Base-by-base conservation (phyloP, 2,113 vertebrate genomes). In the Nanorana parkeri region DNA sequence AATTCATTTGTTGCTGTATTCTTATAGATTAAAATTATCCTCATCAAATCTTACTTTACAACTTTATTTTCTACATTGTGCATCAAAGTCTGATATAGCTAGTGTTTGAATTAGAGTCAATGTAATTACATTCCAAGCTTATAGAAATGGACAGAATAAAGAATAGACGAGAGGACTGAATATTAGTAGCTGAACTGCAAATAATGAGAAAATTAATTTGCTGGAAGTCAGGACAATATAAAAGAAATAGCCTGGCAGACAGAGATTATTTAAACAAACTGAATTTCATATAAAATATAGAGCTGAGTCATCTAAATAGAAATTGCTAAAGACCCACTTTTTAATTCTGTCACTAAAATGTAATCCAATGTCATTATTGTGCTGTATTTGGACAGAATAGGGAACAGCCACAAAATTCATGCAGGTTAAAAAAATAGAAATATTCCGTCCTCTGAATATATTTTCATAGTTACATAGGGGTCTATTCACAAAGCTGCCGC, bases 231-330 rank as follows among this genome's bases (percentile, higher is more conserved):
- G 58, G 63, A 80, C n/a, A 20, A 23, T 63, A 72, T 64, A 58
- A 71, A 80, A 73, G 58, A 63, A 72, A 72, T 61, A 80, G 78
- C 68, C 78, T 72, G 78, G 56, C 78, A 80, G 67, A 80, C 55
- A 64, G 56, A 80, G 78, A 80, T 80, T 72, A 80, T 80, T 80
- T 63, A 71, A 80, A 72, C 68, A 80, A 80, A 72, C 78, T 15
- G 11, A 60, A 72, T 72, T 69, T 80, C 32, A 24, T 60, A 71
- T n/a, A 28, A 71, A 63, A 72, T 71, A 72, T 80, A 32, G 19
- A 64, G 67, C 68, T 72, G 78, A 72, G 36, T 80, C 67, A 80
- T 80, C 67, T 61, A 71, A 54, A 71, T 29, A 71, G 32, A 80
- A 80, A 71, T 71, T 29, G 76, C 63, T 32, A 32, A 21, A 21